Base-by-base conservation (phyloP, 2,113 vertebrate species). In the Chloropsis hardwickii region DNA sequence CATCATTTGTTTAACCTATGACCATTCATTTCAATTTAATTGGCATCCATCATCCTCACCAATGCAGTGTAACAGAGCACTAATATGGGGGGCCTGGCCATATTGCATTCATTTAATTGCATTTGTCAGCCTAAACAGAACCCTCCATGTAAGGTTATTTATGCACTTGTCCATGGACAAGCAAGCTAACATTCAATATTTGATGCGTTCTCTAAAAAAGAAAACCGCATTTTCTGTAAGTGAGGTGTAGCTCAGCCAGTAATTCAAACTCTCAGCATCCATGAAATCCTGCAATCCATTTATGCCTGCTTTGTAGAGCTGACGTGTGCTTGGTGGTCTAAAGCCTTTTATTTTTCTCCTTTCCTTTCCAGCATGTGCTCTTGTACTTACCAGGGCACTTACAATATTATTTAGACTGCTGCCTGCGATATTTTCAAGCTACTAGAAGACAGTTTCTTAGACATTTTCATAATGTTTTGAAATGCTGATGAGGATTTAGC, bases 401-500 rank as follows among this genome's bases (percentile, higher is more conserved):
- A 89, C 54, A 92, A 85, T 88, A 88, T 96, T 96, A 95, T 96
- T 95, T 95, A 93, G 92, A 94, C 93, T 96, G 92, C 90, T 90
- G 95, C 94, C 88, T 97, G 95, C 57, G 0, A 95, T 97, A 96
- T 97, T 97, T 97, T 92, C 95, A 89, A 96, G 95, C 94, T 93
- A 92, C 91, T 84, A 94, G 87, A 97, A 97, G 90, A 97, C 94
- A 97, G 97, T 96, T 94, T 95, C 96, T 95, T 90, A 81, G 93
- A 95, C 78, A 87, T 96, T 97, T 97, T 96, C 92, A 95, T 96
- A 95, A 96, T 93, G 96, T 97, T 97, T 97, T 97, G 97, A 97
- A 97, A 97, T 97, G 97, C 95, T 97, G 96, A 95, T 97, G 95
- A 97, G 96, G 92, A 88, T 95, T 97, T 97, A 97, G 93, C 96